Evolutionary conservation across 2,113 vertebrate genomes (phyloP), one percentile per base, ranked within the genome.

Genomic region (Bambusicola thoracicus): DNA sequence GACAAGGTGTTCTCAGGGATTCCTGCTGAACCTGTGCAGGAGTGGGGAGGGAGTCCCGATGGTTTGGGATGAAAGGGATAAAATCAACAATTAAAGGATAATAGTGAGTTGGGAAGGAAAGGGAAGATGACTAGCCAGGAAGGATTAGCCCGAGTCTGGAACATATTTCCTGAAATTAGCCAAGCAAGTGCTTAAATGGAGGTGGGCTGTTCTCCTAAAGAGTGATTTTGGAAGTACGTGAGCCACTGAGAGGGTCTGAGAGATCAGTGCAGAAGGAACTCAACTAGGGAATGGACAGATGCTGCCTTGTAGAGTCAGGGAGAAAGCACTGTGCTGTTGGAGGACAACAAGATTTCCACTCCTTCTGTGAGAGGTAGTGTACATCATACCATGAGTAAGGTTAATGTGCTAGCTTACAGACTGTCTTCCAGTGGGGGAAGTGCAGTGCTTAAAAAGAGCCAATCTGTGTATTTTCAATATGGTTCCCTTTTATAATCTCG

Each of bases 111-210:
- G 86, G 66, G 70, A 92, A 94, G 96, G 91, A 96, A 96, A 85
- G 76, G 94, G 93, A 96, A 96, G 93, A 95, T 81, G 95, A 95
- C 94, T 96, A 96, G 92, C 91, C 83, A 95, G 93, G 93, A 95
- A 96, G 91, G 93, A 93, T 93, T 91, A 96, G 92, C 92, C n/a
- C 21, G 69, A 93, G 83, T 86, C 63, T 58, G 87, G 75, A 93
- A 81, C 56, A 91, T 83, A 87, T 96, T 85, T 94, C 94, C 95
- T 95, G 92, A 94, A 95, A 79, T 76, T 90, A 78, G 63, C 87
- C 59, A 82, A 90, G 74, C 94, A 96, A 89, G 87, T 95, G 82
- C 68, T 92, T 90, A 19, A 89, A 81, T 53, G 36, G 56, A 81
- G 79, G 49, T 83, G 61, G 36, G 48, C 75, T 89, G 21, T 79